phyloP scores from a whole-genome alignment of 2,888 invertebrate species.

The Spialia ferax region DNA sequence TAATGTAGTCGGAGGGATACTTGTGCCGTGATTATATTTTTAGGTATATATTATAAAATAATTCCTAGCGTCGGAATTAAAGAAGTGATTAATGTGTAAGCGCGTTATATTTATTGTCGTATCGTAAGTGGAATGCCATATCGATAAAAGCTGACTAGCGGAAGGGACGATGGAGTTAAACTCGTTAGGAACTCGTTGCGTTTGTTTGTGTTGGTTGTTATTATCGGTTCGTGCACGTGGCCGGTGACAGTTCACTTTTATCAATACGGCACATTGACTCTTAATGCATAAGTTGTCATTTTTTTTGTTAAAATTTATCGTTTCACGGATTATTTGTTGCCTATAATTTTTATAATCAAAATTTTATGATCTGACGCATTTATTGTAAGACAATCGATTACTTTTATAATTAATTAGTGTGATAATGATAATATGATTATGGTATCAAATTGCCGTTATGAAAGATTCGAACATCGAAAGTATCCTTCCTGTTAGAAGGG shows the following conservation, averaged over 20 bases:
- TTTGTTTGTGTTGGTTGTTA: conserved; percentile 77
- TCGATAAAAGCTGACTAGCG: conserved; percentile 86
- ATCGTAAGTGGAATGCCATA: conserved; percentile 86
- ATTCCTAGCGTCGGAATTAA: conserved; percentile 87
- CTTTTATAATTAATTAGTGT: conserved; percentile 87
- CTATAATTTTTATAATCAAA: conserved; percentile 84
- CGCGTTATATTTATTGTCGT: conserved; percentile 87
- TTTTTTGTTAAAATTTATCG: conserved; percentile 85
- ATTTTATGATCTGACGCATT: conserved; percentile 87
- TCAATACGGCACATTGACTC: conserved; percentile 84
- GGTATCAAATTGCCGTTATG: conserved; percentile 85
- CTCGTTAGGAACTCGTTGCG: conserved; percentile 79
- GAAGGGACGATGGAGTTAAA: conserved; percentile 73
- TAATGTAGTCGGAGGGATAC: conserved; percentile 87
- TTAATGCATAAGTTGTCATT: conserved; percentile 82
- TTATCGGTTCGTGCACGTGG: conserved; percentile 55
- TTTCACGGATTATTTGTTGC: conserved; percentile 84
- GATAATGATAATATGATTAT: conserved; percentile 79
- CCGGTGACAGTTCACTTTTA: conserved; percentile 80
- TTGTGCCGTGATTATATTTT: conserved; percentile 87
- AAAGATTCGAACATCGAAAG: conserved; percentile 86
- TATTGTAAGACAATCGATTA: conserved; percentile 87
- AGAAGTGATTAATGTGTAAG: conserved; percentile 87
- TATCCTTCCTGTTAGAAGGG: conserved; percentile 87
- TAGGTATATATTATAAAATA: conserved; percentile 87